Base-by-base conservation (phyloP, 1,140 invertebrate genomes). In the Trichonephila clavata region DNA sequence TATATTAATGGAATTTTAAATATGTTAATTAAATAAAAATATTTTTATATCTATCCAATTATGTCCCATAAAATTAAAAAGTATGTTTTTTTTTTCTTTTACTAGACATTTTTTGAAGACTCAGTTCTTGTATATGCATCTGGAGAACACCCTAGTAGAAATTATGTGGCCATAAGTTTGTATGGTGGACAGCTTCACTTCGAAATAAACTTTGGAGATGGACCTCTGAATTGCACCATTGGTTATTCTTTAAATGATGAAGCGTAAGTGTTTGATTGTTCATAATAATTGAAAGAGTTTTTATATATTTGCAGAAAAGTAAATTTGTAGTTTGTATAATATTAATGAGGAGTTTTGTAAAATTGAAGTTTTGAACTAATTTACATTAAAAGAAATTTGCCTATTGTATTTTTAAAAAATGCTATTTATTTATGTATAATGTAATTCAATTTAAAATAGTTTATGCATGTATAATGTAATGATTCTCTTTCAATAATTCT, bases 61-160 rank as follows among this genome's bases (percentile, higher is more conserved):
- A 60, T 60, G 13, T 60, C 13, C 59, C 59, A 18, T 63, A 21
- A 63, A 7, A 63, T 39, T 5, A 27, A 14, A 71, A 71, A 24
- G 21, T 18, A 39, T 32, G n/a, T 5, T 77, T 77, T 16, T 8
- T 32, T 80, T 84, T 80, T 61, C 94, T 94, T 96, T 94, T 95
- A n/a, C n/a, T n/a, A 98, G 97, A 98, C 98, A 83, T 96, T 97
- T 95, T 98, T 98, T 96, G 98, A 98, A 95, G 97, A 98, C 95
- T 98, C 98, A 5, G 98, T 97, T 1, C 95, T 98, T 63, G 98
- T 98, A 95, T 98, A 98, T 95, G 98, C 98, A 20, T 98, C 98
- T 94, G 98, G 98, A 16, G 98, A 98, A 95, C 98, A 98, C 63
- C 97, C 97, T 77, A 97, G 97, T 94, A 97, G 97, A 95, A 98